These are phyloP conservation scores for Argyresthia goedartella DNA, from an alignment of 2,888 invertebrate species.

Conservation along the genomic window DNA sequence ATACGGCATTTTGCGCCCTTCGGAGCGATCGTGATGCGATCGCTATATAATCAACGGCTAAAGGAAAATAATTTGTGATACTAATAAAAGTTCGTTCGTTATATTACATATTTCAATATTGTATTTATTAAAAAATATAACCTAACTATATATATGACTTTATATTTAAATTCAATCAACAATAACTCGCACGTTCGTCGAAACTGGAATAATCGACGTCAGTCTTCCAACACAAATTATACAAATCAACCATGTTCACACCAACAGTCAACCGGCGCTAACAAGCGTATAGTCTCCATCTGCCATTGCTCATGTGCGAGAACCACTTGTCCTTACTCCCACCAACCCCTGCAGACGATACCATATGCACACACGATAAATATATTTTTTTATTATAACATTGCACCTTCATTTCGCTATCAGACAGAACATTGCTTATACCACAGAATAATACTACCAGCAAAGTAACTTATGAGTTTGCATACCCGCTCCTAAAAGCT, in stretches of 20 bases:
- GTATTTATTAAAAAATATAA: slow-evolving; percentile 72
- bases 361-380: slow-evolving; percentile 3
- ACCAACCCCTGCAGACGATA: no score
- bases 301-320: slow-evolving; percentile 14
- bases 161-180: slow-evolving; percentile 70
- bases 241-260: slow-evolving; percentile 44
- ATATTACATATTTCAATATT: slow-evolving; percentile 71
- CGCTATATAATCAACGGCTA: no score
- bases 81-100: slow-evolving; percentile 34
- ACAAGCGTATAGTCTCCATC: slow-evolving; percentile 28
- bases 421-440: slow-evolving; percentile 29
- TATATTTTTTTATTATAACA: slow-evolving; percentile 51
- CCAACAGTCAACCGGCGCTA: slow-evolving; percentile 38
- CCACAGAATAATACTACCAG: no score
- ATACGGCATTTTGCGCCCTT: no score
- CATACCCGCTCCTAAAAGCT: no score
- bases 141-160: slow-evolving; percentile 70
- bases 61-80: no score
- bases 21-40: no score
- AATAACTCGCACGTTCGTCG: slow-evolving; percentile 66
- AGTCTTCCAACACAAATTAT: slow-evolving; percentile 66
- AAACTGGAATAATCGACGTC: slow-evolving; percentile 68
- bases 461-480: no score
- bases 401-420: slow-evolving; percentile 66
- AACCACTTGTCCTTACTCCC: no score